phyloP scores from a whole-genome alignment of 1,140 invertebrate species.

The Anadara kagoshimensis region DNA sequence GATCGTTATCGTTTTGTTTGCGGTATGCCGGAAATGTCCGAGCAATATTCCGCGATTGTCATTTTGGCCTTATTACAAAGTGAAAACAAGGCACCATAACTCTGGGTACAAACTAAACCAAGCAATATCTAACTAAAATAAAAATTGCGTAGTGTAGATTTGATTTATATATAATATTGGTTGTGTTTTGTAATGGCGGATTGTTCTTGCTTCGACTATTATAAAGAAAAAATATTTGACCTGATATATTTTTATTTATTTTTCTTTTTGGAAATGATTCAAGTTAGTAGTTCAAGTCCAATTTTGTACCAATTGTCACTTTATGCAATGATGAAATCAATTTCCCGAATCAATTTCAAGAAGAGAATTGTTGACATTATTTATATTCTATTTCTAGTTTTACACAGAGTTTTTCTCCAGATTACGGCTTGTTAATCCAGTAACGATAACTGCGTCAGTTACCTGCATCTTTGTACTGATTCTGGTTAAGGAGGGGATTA shows the following conservation, averaged over 20 bases:
- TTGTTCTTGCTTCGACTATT: too few relatives aligned
- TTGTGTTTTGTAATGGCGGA: too few relatives aligned
- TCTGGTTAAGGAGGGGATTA: conserved; percentile 86
- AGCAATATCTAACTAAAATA: not conserved
- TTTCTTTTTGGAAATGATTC: too few relatives aligned
- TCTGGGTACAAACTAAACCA: not conserved
- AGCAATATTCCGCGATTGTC: not conserved
- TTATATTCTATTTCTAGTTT: conserved; percentile 55
- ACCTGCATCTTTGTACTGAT: conserved; percentile 83
- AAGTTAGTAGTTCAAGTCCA: too few relatives aligned
- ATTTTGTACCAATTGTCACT: too few relatives aligned
- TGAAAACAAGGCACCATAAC: not conserved
- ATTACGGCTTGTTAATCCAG: conserved; percentile 72
- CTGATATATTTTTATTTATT: too few relatives aligned
- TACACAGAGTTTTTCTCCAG: conserved; percentile 70
- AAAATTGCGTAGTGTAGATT: too few relatives aligned
- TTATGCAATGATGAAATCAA: too few relatives aligned
- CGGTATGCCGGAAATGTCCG: too few relatives aligned
- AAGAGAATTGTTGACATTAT: not conserved
- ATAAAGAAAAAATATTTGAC: too few relatives aligned
- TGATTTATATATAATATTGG: too few relatives aligned
- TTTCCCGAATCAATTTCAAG: not conserved
- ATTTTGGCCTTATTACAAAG: not conserved
- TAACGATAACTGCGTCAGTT: conserved; percentile 80
- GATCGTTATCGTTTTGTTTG: too few relatives aligned